Percentiles rank a stretch among this genome's conserved stretches.
These are phyloP conservation scores for Drosophila cracens DNA, from an alignment of 2,888 invertebrate genomes.

Conservation along the genomic window DNA sequence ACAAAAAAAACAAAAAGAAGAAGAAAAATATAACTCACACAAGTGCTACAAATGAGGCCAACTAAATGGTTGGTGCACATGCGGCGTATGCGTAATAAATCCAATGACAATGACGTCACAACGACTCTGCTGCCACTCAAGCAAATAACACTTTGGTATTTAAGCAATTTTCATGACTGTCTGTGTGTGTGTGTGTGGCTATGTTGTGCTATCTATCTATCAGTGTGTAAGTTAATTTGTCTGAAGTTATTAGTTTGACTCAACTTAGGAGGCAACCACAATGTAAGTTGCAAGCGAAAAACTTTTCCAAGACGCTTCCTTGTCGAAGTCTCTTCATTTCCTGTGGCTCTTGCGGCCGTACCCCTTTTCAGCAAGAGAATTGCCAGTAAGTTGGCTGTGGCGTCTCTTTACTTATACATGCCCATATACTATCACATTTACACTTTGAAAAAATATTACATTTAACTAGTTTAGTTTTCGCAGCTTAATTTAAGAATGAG, in stretches of 20 bases:
- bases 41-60: constrained; percentile 51
- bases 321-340: constrained; percentile 26
- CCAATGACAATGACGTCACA: constrained; percentile 64
- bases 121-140: constrained; percentile 42
- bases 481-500: neutral
- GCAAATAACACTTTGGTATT: constrained; percentile 65
- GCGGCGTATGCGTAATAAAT: constrained; percentile 69
- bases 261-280: constrained; percentile 45
- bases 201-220: neutral
- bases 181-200: constrained; percentile 11
- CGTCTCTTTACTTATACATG: neutral
- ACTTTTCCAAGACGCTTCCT: constrained; percentile 42
- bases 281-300: constrained; percentile 43
- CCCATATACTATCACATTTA: neutral
- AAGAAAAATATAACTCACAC: neutral
- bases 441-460: constrained; percentile 11
- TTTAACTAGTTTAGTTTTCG: neutral
- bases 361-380: constrained; percentile 35
- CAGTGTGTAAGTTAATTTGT: constrained; percentile 58
- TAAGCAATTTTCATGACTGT: constrained; percentile 47
- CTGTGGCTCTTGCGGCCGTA: constrained; percentile 61
- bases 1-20: neutral
- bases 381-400: constrained; percentile 16
- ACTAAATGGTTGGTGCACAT: constrained; percentile 55
- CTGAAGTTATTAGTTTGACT: constrained; percentile 58